Conservation (phyloP, 2,113 vertebrate genomes). For the Microcebus murinus region DNA sequence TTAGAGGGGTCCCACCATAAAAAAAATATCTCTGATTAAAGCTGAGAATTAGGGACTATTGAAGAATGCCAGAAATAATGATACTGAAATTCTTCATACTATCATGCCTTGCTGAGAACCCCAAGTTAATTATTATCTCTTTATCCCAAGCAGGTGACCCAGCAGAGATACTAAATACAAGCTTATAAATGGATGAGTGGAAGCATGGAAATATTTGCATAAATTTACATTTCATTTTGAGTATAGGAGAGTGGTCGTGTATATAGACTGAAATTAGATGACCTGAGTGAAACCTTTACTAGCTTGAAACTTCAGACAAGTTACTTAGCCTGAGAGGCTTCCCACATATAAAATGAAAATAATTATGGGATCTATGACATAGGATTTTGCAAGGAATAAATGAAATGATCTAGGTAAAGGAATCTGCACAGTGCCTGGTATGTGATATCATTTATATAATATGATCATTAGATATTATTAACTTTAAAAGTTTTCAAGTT, state of each 20-base stretch:
- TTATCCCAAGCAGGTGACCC: neutral
- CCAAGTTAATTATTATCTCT: neutral
- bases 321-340: neutral
- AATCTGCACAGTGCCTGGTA: neutral
- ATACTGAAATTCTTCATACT: neutral
- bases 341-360: slow-evolving; percentile 19
- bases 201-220: neutral
- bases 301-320: neutral
- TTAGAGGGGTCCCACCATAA: neutral
- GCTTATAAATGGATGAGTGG: neutral
- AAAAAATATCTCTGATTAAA: neutral
- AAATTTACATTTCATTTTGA: neutral
- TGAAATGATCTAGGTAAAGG: neutral
- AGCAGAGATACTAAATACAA: neutral
- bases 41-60: neutral
- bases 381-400: neutral
- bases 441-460: neutral
- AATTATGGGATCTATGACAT: neutral
- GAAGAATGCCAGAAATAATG: neutral
- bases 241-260: neutral
- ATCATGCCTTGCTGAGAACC: neutral
- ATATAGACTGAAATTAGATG: neutral
- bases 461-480: neutral
- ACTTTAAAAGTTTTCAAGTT: neutral
- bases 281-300: neutral